Conservation (phyloP, 2,888 invertebrate genomes). For the Allacma fusca region DNA sequence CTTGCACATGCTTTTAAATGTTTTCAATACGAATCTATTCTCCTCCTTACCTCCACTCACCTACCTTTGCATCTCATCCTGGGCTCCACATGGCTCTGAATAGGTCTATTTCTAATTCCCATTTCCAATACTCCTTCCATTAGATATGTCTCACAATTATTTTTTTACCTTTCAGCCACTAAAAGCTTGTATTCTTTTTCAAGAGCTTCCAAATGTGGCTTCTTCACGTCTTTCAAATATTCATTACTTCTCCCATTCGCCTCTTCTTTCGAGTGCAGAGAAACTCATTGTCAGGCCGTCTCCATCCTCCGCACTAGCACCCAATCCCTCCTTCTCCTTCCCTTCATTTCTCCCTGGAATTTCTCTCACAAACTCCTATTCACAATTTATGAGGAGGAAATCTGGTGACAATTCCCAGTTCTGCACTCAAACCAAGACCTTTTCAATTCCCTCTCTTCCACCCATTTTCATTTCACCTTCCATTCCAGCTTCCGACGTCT, state of each 20-base stretch:
- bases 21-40: background rate
- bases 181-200: too few relatives aligned
- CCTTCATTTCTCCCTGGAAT: background rate
- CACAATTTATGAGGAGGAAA: too few relatives aligned
- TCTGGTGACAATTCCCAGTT: too few relatives aligned
- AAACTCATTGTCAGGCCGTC: slow-evolving; percentile 8
- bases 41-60: background rate
- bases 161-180: too few relatives aligned
- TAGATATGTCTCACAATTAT: too few relatives aligned
- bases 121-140: too few relatives aligned
- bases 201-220: too few relatives aligned
- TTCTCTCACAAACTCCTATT: background rate
- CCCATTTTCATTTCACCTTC: background rate
- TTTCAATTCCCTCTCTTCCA: slow-evolving; percentile 1
- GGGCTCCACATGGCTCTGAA: too few relatives aligned
- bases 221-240: slow-evolving; percentile 30
- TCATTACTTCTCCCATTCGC: slow-evolving; percentile 30
- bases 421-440: background rate
- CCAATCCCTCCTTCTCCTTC: background rate
- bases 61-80: background rate
- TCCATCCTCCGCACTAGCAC: background rate
- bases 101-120: too few relatives aligned
- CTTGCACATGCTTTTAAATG: slow-evolving; percentile 23
- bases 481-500: too few relatives aligned
- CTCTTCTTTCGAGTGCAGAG: slow-evolving; percentile 29